Evolutionary conservation across 2,888 invertebrate species (phyloP), one percentile per base, ranked within the genome.

Genomic region (Macrophya alboannulata): DNA sequence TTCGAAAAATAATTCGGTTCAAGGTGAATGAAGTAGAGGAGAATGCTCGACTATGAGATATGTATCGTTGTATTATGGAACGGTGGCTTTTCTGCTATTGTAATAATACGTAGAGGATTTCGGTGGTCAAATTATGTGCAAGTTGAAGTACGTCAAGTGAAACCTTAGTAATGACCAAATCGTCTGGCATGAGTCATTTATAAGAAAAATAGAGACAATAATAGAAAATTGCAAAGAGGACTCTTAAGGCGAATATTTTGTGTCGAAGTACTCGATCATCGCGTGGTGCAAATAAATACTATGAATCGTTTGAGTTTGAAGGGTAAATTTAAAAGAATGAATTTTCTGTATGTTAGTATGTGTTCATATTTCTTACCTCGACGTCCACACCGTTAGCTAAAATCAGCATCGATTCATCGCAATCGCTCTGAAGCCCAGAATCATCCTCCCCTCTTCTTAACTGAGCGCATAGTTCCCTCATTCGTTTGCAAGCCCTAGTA

Each of bases 401-500:
- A 65, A 92, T 91, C 37, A 93, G 90, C 93, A 93, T 93, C 12
- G 93, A 93, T 88, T 93, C 93, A 88, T 93, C 93, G 88, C 93
- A 93, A 85, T 93, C 93, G 86, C 93, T 93, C 87, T 93, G 93
- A 59, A 93, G 89, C 48, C 93, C 93, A 5, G 93, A 93, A 86
- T 97, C 97, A 91, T 97, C 97, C 89, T 97, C 96, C 89, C 97
- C 96, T 40, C 96, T 96, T 91, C 97, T 96, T 15, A 97, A 94
- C 89, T 97, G 97, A 88, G 96, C 95, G 87, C 97, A 97, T 86
- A 97, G 94, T 82, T 96, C 95, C 89, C 97, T 95, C 87, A 97
- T 94, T 92, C 97, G 96, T 90, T 97, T 96, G 91, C 93, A 92
- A 72, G 94, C 93, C 83, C 92, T 91, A 21, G 92, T 90, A 93